These are phyloP conservation scores for Dermolepida albohirtum DNA, from an alignment of 2,888 invertebrate species.

Conservation along the genomic window DNA sequence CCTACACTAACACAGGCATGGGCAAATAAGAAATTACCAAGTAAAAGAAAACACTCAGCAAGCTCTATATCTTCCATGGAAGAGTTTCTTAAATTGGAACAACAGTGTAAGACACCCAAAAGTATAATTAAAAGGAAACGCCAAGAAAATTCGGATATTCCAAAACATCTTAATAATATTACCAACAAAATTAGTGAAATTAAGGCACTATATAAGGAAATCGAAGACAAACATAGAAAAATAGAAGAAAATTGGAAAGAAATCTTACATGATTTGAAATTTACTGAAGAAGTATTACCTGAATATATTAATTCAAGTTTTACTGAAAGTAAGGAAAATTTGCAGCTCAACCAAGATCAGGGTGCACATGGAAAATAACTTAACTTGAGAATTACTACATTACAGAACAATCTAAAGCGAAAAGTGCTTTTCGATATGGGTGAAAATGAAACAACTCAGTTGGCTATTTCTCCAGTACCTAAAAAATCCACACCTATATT, in stretches of 20 bases:
- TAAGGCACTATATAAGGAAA: neutral
- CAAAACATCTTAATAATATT: constrained; percentile 2
- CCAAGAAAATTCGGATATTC: neutral
- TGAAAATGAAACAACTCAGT: neutral
- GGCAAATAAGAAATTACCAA: too few relatives aligned
- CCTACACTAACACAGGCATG: neutral
- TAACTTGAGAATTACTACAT: neutral
- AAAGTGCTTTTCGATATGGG: constrained; percentile 15
- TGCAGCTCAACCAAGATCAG: neutral
- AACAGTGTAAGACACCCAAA: constrained; percentile 16
- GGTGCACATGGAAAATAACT: neutral
- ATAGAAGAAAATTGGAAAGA: too few relatives aligned
- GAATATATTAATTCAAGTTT: neutral
- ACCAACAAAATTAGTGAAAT: constrained; percentile 9
- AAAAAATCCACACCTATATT: neutral
- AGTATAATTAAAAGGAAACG: neutral
- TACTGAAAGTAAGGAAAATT: neutral
- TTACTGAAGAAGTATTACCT: too few relatives aligned
- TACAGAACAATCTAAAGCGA: constrained; percentile 10
- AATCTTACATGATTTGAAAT: too few relatives aligned
- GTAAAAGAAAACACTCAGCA: neutral
- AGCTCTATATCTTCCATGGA: neutral
- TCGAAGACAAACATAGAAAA: neutral
- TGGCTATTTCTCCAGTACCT: neutral
- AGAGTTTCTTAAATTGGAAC: constrained; percentile 14